Percentiles rank a stretch among this genome's conserved stretches.
Conservation (phyloP, 92 coral and sea anemone species). For the Anthopleura xanthogrammica region DNA sequence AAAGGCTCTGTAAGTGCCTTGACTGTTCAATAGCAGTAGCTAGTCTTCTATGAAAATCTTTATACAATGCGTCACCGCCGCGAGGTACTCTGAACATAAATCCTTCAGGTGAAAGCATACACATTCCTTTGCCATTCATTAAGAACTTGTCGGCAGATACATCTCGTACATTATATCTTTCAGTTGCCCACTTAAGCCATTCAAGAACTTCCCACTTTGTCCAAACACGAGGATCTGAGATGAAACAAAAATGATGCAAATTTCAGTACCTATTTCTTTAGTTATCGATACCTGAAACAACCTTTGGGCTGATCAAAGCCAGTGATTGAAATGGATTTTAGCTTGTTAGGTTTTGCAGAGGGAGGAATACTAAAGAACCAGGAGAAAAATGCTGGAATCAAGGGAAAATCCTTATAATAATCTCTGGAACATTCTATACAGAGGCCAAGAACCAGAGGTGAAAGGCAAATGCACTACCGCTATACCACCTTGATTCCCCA, state of each 20-base stretch:
- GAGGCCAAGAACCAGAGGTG: too few species aligned
- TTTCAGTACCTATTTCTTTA: too few species aligned
- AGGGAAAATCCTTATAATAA: too few species aligned
- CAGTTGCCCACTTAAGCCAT: constrained; percentile 96
- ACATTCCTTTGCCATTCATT: constrained; percentile 98
- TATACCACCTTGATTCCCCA: too few species aligned
- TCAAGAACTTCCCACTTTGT: constrained; percentile 93
- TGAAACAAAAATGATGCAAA: neutral
- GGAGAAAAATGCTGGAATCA: neutral
- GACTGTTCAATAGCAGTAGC: constrained; percentile 73
- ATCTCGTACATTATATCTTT: constrained; percentile 78
- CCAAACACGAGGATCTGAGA: constrained; percentile 89
- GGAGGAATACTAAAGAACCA: too few species aligned
- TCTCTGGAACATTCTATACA: too few species aligned
- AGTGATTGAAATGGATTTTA: too few species aligned
- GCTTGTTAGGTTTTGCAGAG: too few species aligned
- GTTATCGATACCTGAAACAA: too few species aligned
- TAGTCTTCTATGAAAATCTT: constrained; percentile 86
- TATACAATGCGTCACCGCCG: constrained; percentile 85
- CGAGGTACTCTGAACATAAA: constrained; percentile 89
- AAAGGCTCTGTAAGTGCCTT: constrained; percentile 68
- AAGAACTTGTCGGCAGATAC: constrained; percentile 89
- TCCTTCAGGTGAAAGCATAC: constrained; percentile 83
- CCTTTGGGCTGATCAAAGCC: too few species aligned
- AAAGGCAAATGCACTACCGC: too few species aligned